Percentiles rank a stretch among this genome's conserved stretches.
Conservation (phyloP, 2,888 invertebrate genomes). For the Ditula angustiorana region DNA sequence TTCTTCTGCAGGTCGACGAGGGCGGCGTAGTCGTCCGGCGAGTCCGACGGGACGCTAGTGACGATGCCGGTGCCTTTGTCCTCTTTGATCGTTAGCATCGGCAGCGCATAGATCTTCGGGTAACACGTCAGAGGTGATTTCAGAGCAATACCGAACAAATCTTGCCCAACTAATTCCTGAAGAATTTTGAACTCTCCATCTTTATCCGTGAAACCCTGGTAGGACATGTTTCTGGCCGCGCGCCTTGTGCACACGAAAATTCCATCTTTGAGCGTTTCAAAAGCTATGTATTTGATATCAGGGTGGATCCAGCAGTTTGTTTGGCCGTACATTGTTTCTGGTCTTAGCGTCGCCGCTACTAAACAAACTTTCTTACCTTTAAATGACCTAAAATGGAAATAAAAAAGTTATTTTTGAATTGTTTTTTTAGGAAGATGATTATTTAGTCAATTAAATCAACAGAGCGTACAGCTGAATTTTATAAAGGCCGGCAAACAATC, state of each 20-base stretch:
- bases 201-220: constrained; percentile 94
- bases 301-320: constrained; percentile 99
- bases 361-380: constrained; percentile 88
- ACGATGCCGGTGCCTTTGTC: constrained; percentile 99
- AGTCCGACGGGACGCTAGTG: constrained; percentile 99
- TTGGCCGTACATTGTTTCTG: constrained; percentile 99
- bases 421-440: too few relatives aligned
- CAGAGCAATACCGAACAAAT: constrained; percentile 93
- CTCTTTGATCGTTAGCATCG: constrained; percentile 99
- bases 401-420: too few relatives aligned
- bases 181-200: constrained; percentile 92
- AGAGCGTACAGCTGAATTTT: too few relatives aligned
- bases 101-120: constrained; percentile 94
- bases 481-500: too few relatives aligned
- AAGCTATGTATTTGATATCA: constrained; percentile 96
- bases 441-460: too few relatives aligned
- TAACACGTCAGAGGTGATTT: constrained; percentile 94
- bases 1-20: constrained; percentile 98
- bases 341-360: constrained; percentile 98
- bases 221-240: constrained; percentile 97
- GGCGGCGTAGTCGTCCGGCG: constrained; percentile 99
- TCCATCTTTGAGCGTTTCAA: constrained; percentile 89
- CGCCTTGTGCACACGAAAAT: constrained; percentile 95
- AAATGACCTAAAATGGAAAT: constrained; percentile 73
- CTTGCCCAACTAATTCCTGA: constrained; percentile 88